Base-by-base conservation (phyloP, 2,113 vertebrate species). In the Lanius collurio region DNA sequence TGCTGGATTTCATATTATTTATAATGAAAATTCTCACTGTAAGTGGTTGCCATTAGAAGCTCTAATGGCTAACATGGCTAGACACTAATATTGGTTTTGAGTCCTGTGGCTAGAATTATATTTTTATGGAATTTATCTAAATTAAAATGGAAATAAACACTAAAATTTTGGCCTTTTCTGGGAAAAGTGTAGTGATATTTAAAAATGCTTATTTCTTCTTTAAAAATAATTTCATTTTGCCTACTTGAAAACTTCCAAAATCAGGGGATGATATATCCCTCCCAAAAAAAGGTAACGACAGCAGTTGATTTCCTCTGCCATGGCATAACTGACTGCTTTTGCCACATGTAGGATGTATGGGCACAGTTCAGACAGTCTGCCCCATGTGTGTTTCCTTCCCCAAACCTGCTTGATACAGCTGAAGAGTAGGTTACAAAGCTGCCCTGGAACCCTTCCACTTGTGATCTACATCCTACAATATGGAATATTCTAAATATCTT, bases 401-500 rank as follows among this genome's bases (percentile, higher is more conserved):
- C 60, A 92, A 78, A 92, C 73, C 73, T 83, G 69, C 76, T 83
- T 92, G 86, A 81, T 93, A 82, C 14, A 33, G 78, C 64, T 82
- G 56, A 92, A 93, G 86, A 92, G 47, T 70, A 94, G 76, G 79
- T 83, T 96, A 82, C 74, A 82, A 94, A 97, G 94, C 84, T 91
- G 80, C 60, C 67, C 47, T 92, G 88, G 89, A 96, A 94, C 26
- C 20, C 62, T 94, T 90, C 86, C 92, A 95, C 74, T 94, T 96
- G 73, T 90, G 83, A 94, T 96, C 90, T 96, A 73, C 93, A 93
- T 94, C 80, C 90, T 96, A 35, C 83, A 96, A 46, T 78, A 91
- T 75, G 80, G 93, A 96, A 94, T 96, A 95, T 96, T 97, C 90
- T 94, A 96, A 97, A 82, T 94, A 90, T 96, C 95, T 82, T 87